phyloP scores from a whole-genome alignment of 2,797 vertebrate genomes.

The Pseudotriccus pelzelni region DNA sequence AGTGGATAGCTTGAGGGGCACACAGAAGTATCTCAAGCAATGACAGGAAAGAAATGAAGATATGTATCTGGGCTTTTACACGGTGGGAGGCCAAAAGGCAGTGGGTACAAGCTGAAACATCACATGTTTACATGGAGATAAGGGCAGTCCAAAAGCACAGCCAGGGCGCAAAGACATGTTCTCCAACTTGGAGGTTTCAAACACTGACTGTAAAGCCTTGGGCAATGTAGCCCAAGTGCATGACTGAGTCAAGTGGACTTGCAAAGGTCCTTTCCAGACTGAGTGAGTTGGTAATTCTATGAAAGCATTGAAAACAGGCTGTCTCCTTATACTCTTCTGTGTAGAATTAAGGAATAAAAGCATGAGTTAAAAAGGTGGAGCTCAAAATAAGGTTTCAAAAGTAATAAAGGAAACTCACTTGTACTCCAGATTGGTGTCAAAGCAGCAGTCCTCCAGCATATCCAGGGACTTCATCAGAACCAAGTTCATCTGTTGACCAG shows the following conservation, averaged over 20 bases:
- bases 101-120: not conserved
- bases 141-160: not conserved
- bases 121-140: not conserved
- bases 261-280: not conserved
- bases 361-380: not conserved
- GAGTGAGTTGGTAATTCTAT: not conserved
- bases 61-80: not conserved
- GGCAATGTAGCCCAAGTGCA: not conserved
- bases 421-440: constrained; percentile 86
- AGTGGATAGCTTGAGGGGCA: not conserved
- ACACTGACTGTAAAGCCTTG: not conserved
- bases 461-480: constrained; percentile 82
- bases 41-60: not conserved
- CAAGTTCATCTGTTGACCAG: constrained; percentile 81
- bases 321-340: not conserved
- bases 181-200: not conserved
- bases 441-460: constrained; percentile 85
- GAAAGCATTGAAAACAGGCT: not conserved
- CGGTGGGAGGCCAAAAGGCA: not conserved
- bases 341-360: not conserved
- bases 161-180: not conserved
- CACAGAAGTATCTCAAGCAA: not conserved
- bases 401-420: constrained; percentile 80
- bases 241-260: not conserved
- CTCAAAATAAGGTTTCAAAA: not conserved